Evolutionary conservation across 2,888 invertebrate genomes (phyloP).

Genomic region (Thecocarcelia acutangulata): DNA sequence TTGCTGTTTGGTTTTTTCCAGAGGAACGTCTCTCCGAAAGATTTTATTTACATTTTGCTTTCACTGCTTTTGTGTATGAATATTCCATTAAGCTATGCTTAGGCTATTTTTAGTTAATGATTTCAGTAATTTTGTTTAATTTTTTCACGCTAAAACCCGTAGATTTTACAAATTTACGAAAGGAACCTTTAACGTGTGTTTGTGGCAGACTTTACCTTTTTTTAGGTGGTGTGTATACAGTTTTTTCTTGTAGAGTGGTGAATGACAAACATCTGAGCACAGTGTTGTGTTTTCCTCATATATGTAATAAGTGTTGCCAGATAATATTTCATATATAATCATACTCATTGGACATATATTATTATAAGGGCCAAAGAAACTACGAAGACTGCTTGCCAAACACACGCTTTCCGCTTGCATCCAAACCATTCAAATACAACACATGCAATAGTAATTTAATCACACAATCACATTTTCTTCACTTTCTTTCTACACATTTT

Average conservation of each 20-base stretch:
- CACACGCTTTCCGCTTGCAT: too few species aligned
- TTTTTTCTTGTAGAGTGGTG: slow-evolving; percentile 36
- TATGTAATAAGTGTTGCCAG: too few species aligned
- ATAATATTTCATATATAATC: too few species aligned
- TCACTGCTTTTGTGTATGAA: not conserved
- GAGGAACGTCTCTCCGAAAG: slow-evolving; percentile 9
- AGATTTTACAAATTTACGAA: slow-evolving; percentile 70
- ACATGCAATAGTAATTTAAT: too few species aligned
- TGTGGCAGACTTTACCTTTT: slow-evolving; percentile 75
- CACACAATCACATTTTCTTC: too few species aligned
- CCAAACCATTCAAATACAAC: too few species aligned
- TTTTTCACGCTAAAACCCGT: slow-evolving; percentile 48
- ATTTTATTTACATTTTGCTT: slow-evolving; percentile 35
- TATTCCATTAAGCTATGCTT: slow-evolving; percentile 20
- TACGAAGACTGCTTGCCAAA: too few species aligned
- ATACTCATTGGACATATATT: too few species aligned
- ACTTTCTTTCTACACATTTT: too few species aligned
- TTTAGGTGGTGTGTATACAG: slow-evolving; percentile 63
- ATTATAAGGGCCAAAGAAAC: too few species aligned
- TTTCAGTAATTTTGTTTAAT: slow-evolving; percentile 51
- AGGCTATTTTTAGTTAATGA: slow-evolving; percentile 58
- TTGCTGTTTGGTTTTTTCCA: not conserved
- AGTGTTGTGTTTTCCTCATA: slow-evolving; percentile 3
- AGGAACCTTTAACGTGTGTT: slow-evolving; percentile 66
- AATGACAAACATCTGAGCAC: slow-evolving; percentile 26